Evolutionary conservation across 1,140 invertebrate genomes (phyloP), one percentile per base, ranked within the genome.

Genomic region (Tetragonula clypearis): DNA sequence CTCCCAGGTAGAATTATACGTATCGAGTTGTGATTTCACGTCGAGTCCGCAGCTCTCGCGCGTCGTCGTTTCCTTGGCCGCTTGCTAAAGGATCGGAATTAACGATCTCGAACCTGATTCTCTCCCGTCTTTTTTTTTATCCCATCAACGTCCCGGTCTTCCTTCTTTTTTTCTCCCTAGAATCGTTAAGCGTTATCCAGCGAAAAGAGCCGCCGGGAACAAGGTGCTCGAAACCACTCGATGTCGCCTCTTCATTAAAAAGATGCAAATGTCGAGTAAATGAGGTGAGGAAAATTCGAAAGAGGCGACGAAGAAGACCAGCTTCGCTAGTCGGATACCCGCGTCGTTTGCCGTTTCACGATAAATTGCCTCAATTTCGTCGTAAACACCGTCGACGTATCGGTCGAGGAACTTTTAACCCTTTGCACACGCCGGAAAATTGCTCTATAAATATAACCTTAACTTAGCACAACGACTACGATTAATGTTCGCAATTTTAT

Each of bases 281-380:
- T 56, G 56, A 72, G 14, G 49, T 9, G 66, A 49, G n/a, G 19
- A 23, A 26, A 35, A 15, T n/a, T 14, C 6, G 35, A 83, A 72
- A 49, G 71, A 71, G 17, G 69, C n/a, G 35, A 66, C 78, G 79
- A 49, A 23, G 8, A 19, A 9, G 6, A 49, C 41, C 6, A 49
- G 41, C 41, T 19, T 15, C 41, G 17, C 19, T 15, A 41, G 17
- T 41, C 35, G 49, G 35, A 65, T 17, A 9, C 6, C 6, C 49
- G 11, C 17, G 55, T 15, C 68, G 49, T 73, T 49, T 49, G 41
- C 41, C 82, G 78, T 85, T 71, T 74, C 23, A 21, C 78, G 74
- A 88, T 77, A 79, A 86, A 88, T 85, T 88, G 53, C 72, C 71
- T 58, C 62, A 53, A 58, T 88, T 82, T 86, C 58, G 56, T 81